Evolutionary conservation across 2,797 vertebrate genomes (phyloP), one percentile per base, ranked within the genome.

Genomic region (Dipus sagitta): DNA sequence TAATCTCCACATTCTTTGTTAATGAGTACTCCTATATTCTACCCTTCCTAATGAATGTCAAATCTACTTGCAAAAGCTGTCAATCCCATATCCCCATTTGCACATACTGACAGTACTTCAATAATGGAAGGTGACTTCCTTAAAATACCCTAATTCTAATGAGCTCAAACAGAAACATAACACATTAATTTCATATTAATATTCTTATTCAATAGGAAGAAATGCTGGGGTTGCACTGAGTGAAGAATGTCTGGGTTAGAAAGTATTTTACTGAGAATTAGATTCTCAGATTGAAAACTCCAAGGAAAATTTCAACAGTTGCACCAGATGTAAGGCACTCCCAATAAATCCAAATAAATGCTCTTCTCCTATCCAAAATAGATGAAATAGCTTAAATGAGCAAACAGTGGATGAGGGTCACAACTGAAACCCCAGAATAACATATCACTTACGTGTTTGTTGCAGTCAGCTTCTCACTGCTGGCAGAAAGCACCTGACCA

Each of bases 11-110:
- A 47, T 47, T 47, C 11, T 94, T 83, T 68, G 20, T 84, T 81
- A 81, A 70, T 68, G 64, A 92, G 52, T 2, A 83, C 9, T 30
- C 90, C 5, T 15, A 83, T 42, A 68, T 42, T 93, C 68, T 90
- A 13, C 38, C 90, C 71, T 90, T 88, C 76, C n/a, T 95, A 18
- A 91, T 74, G 18, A 93, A 83, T 90, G 23, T 28, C 81, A 91
- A 52, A 26, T 87, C 0, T 14, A 92, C 20, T 14, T 24, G 3
- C 65, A 93, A 91, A 86, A 52, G 18, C 34, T 71, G 3, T 38
- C 52, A 94, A 77, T 47, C 60, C 23, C 24, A 86, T 4, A 68
- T 3, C 10, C 8, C 47, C 24, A 79, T 72, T 86, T 88, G 84
- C 77, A 77, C 24, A 84, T 64, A 82, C 18, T 79, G 42, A 79